phyloP scores from a whole-genome alignment of 2,888 invertebrate genomes.

The Calliopum simillimum region DNA sequence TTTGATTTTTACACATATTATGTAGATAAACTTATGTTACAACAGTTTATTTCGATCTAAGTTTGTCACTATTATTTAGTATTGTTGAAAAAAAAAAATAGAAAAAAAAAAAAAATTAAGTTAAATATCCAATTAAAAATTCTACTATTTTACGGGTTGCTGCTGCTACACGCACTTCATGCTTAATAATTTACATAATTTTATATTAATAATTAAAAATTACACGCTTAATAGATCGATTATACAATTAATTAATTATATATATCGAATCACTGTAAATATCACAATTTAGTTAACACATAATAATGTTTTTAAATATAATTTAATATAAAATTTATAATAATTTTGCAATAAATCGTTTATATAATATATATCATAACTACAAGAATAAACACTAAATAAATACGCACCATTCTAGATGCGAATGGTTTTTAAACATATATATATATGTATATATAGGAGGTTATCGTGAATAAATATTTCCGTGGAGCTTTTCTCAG shows the following conservation, averaged over 20 bases:
- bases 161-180: background rate
- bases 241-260: conserved; percentile 62
- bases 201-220: conserved; percentile 23
- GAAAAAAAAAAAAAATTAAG: background rate
- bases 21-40: background rate
- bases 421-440: background rate
- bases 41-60: background rate
- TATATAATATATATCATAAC: conserved; percentile 4
- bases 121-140: background rate
- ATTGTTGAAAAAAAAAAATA: conserved; percentile 4
- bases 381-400: conserved; percentile 3
- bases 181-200: conserved; percentile 24
- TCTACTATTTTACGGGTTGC: too few relatives aligned
- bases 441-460: too few relatives aligned
- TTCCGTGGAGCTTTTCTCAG: too few relatives aligned
- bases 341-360: conserved; percentile 17
- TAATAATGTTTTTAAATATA: conserved; percentile 27
- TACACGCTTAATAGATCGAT: conserved; percentile 49
- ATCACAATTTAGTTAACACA: conserved; percentile 68
- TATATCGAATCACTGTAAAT: conserved; percentile 68
- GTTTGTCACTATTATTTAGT: background rate
- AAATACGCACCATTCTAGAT: background rate
- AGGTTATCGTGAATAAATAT: too few relatives aligned
- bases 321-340: conserved; percentile 21
- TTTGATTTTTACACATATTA: background rate